phyloP scores from a whole-genome alignment of 2,113 vertebrate genomes.

The Lethenteron camtschaticum region DNA sequence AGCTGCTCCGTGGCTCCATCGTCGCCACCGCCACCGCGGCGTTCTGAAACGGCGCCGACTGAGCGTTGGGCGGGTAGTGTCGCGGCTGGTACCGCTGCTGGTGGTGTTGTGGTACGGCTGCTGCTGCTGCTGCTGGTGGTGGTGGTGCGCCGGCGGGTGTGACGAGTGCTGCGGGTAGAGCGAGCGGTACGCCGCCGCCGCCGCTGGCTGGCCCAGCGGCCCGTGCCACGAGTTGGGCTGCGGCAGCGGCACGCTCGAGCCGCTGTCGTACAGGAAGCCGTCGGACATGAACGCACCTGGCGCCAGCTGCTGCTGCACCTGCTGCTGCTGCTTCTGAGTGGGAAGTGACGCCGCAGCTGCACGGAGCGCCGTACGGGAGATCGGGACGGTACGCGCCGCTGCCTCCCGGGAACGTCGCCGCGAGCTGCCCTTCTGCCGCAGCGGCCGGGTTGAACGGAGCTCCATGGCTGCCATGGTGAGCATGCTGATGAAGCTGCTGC shows the following conservation, averaged over 20 bases:
- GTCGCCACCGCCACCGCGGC: neutral
- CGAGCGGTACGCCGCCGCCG: no score
- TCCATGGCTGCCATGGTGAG: neutral
- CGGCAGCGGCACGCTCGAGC: neutral
- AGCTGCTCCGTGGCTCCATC: neutral
- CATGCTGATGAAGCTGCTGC: neutral
- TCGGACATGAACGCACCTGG: neutral
- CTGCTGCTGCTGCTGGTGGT: neutral
- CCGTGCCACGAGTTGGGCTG: neutral
- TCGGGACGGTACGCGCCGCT: neutral
- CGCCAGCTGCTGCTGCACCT: neutral
- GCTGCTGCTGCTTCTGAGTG: constrained; percentile 5
- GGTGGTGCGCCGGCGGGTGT: neutral
- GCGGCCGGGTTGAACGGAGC: neutral
- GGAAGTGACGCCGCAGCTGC: neutral
- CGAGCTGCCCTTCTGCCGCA: neutral
- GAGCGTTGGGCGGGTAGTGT: neutral
- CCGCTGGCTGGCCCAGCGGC: neutral
- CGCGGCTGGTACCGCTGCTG: neutral
- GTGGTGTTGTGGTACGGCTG: neutral
- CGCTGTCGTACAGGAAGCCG: neutral
- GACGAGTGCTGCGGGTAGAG: neutral
- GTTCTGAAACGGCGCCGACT: neutral
- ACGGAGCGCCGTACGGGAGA: neutral
- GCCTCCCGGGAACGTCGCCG: neutral